Evolutionary conservation across 2,797 vertebrate genomes (phyloP), one percentile per base, ranked within the genome.

Genomic region (Melanotaenia nigrans): DNA sequence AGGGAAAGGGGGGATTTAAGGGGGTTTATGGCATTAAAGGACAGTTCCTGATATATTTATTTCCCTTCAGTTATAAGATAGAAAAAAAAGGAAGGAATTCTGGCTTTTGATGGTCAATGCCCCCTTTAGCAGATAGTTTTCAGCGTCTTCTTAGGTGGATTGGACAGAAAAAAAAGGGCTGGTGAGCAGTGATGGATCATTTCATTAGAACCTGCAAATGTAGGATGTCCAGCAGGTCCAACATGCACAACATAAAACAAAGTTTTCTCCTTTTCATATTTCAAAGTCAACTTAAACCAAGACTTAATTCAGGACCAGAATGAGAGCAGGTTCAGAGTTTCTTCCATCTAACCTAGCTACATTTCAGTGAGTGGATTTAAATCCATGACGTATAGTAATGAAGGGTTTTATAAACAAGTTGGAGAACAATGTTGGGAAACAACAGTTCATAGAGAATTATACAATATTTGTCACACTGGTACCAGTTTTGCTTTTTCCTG

Each of bases 21-120:
- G 90, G 92, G 65, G 36, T 79, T 88, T 85, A 80, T 85, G 86
- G 82, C 72, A 82, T 91, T 62, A 83, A 65, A 85, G 76, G 82
- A 88, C 85, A 90, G 91, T 94, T 96, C 95, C 95, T 94, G 90
- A 92, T 94, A 91, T 94, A 95, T 92, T 91, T 89, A 13, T 65
- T 88, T 87, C 87, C 92, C 95, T 92, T 75, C 90, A 85, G 90
- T 92, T 93, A 61, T 25, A 58, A 93, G 92, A 84, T 93, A 94
- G 92, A 94, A 79, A 89, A 73, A 28, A 1, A 5, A 6, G 38
- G 40, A 13, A 24, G 11, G 30, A 30, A 30, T 56, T 25, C 61
- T 65, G 72, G 63, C 65, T 24, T 20, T 38, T 4, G 47, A 65
- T 40, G 65, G 71, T 70, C 73, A 62, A 38, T 61, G 22, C 55